Evolutionary conservation across 1,140 invertebrate genomes (phyloP).

Genomic region (Chrysomallon squamiferum): DNA sequence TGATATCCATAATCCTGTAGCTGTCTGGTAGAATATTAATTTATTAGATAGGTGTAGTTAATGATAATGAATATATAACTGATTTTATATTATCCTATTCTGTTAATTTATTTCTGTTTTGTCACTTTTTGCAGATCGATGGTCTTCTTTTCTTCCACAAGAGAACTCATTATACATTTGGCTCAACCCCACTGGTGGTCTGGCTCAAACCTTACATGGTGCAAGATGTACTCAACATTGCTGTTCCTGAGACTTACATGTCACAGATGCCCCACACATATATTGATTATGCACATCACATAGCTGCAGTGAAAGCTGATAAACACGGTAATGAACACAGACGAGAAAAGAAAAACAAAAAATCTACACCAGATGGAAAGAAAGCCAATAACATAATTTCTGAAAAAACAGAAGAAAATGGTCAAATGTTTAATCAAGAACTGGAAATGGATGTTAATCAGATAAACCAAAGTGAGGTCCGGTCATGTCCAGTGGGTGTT

Average conservation of each 20-base stretch:
- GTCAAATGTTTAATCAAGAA: not conserved
- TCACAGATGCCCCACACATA: constrained; percentile 45
- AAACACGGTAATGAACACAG: constrained; percentile 15
- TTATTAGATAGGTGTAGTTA: too few relatives aligned
- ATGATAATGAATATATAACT: too few relatives aligned
- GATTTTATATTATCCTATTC: not conserved
- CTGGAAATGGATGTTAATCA: constrained; percentile 2
- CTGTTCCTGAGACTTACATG: constrained; percentile 61
- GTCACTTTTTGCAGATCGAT: constrained; percentile 51
- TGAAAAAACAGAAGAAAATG: too few relatives aligned
- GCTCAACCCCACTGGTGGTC: constrained; percentile 82
- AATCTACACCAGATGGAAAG: not conserved
- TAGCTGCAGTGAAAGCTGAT: constrained; percentile 35
- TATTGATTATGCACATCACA: constrained; percentile 46
- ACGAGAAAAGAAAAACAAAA: not conserved
- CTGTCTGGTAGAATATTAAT: too few relatives aligned
- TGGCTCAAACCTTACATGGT: constrained; percentile 91
- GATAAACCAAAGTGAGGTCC: not conserved
- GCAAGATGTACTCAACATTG: constrained; percentile 75
- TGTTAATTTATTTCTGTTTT: not conserved
- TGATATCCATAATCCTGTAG: too few relatives aligned
- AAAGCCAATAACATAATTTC: not conserved
- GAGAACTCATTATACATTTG: constrained; percentile 75
- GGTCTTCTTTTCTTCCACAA: constrained; percentile 63
- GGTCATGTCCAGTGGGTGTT: not conserved